Conservation (phyloP, 2,888 invertebrate genomes). For the Erebia ligea region DNA sequence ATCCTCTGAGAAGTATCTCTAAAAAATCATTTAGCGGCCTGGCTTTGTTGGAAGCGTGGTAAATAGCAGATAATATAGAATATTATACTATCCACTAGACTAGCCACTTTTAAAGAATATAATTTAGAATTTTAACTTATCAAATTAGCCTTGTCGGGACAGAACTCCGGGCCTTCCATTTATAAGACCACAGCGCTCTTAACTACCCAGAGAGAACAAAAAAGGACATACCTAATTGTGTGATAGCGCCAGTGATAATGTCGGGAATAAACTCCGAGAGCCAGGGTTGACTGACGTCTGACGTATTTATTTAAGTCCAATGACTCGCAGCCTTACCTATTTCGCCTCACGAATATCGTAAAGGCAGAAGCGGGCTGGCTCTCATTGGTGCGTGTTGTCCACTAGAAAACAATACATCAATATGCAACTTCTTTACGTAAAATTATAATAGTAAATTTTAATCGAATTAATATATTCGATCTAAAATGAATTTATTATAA, state of each 20-base stretch:
- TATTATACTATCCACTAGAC: no score
- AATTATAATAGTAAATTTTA: neutral
- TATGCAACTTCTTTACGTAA: neutral
- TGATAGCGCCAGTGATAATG: neutral
- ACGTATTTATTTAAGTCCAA: slow-evolving; percentile 27
- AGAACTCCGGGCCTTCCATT: no score
- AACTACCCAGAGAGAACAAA: no score
- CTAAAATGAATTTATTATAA: neutral
- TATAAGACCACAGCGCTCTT: no score
- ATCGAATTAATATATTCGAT: neutral
- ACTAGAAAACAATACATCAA: slow-evolving; percentile 1
- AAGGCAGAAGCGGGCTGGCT: slow-evolving; percentile 47
- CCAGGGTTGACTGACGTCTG: slow-evolving; percentile 20
- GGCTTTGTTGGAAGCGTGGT: no score
- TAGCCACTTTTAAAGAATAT: no score
- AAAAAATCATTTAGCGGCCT: no score
- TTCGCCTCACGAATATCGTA: slow-evolving; percentile 38
- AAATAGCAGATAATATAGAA: no score
- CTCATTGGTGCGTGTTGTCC: slow-evolving; percentile 51
- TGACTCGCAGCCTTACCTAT: slow-evolving; percentile 32
- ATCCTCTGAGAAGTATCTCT: no score
- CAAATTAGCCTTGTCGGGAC: no score
- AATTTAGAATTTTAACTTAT: no score
- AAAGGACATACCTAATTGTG: no score
- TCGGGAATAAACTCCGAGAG: neutral